phyloP scores from a whole-genome alignment of 2,888 invertebrate genomes.

The Ceriagrion tenellum region DNA sequence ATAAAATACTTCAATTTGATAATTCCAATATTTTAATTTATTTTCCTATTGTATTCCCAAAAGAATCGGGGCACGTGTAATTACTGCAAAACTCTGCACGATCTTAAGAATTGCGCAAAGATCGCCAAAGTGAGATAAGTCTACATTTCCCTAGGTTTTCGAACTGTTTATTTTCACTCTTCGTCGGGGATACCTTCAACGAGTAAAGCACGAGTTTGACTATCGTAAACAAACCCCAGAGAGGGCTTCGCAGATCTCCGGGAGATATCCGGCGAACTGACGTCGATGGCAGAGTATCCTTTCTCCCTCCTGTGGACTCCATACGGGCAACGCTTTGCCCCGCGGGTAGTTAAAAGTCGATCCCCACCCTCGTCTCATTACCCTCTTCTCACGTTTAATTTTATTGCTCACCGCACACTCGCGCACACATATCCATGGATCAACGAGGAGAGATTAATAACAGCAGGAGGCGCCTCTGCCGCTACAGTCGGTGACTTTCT shows the following conservation, averaged over 20 bases:
- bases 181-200: not conserved
- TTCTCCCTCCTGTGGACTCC: not conserved
- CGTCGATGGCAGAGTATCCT: not conserved
- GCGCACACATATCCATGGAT: not conserved
- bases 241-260: not conserved
- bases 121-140: not conserved
- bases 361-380: not conserved
- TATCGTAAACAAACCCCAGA: not conserved
- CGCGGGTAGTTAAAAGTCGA: not conserved
- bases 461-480: not conserved
- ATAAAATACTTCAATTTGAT: no score
- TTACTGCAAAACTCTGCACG: not conserved
- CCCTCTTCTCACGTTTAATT: slow-evolving; percentile 19
- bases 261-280: not conserved
- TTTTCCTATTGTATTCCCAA: not conserved
- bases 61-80: not conserved
- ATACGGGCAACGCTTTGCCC: not conserved
- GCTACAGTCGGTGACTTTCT: not conserved
- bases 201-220: not conserved
- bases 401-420: not conserved
- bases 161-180: not conserved
- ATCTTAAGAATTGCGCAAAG: not conserved
- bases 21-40: not conserved
- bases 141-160: not conserved
- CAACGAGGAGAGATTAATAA: not conserved